Conservation (phyloP, 1,140 invertebrate genomes). For the Himalopsyche phryganea region DNA sequence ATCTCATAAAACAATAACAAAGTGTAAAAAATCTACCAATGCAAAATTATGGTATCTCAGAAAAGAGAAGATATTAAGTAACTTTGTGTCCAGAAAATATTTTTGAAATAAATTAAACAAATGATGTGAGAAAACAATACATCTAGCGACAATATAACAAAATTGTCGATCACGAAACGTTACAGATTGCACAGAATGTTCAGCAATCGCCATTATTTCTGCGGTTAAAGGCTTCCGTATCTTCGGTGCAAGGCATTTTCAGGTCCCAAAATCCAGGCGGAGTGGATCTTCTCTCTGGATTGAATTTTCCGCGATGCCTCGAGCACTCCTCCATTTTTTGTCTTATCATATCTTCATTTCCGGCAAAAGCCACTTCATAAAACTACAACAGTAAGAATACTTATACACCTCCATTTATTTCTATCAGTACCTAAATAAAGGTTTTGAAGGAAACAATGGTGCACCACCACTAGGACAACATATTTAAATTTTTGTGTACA, state of each 20-base stretch:
- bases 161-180: no score
- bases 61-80: no score
- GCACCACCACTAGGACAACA: not conserved
- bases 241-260: slow-evolving; percentile 42
- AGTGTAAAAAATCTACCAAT: no score
- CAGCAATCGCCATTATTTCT: slow-evolving; percentile 39
- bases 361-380: slow-evolving; percentile 37
- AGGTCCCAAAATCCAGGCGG: slow-evolving; percentile 47
- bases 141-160: no score
- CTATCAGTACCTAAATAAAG: slow-evolving; percentile 5
- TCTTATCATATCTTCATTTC: slow-evolving; percentile 42
- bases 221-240: slow-evolving; percentile 46
- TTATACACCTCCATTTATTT: not conserved
- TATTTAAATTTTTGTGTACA: no score
- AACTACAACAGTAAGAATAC: no score
- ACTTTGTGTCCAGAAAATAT: no score
- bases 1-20: no score
- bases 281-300: slow-evolving; percentile 40
- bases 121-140: no score
- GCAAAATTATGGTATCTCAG: no score
- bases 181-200: no score
- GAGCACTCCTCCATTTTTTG: slow-evolving; percentile 47
- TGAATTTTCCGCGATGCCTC: slow-evolving; percentile 41
- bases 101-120: no score
- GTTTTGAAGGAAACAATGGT: not conserved